Base-by-base conservation (phyloP, 1,140 invertebrate genomes). In the Drosophila mauritiana region DNA sequence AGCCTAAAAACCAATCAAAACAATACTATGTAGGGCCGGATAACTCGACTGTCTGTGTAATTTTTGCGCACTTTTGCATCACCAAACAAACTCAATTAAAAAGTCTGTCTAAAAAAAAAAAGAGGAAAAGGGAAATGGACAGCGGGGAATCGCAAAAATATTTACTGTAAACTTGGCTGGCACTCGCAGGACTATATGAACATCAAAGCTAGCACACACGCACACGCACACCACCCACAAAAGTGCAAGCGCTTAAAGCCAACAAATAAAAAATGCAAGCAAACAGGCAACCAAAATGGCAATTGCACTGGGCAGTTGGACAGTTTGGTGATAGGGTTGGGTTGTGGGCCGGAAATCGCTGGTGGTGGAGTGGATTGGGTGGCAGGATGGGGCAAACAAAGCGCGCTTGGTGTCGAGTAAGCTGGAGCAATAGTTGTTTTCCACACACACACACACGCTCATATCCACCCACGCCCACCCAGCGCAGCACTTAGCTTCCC, bases 11-110 rank as follows among this genome's bases (percentile, higher is more conserved):
- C 83, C 84, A 88, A 88, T 88, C 84, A 89, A 88, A 83, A 75
- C 83, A 88, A 82, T 88, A 62, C 84, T 67, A 51, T 61, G 69
- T 40, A 58, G 17, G 11, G 20, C 48, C 73, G 67, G 64, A 70
- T 70, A 70, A 70, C 72, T 75, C 40, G 62, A 53, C 58, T 77
- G 67, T 88, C 83, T 83, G 76, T 88, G 76, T 88, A 88, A 88
- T 88, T 88, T 88, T 80, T 80, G 83, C 85, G 83, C 83, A 88
- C 83, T 88, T 89, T 88, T 89, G 83, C 83, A 88, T 88, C 84
- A 80, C 83, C 83, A 89, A 88, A 89, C 83, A 88, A 88, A 88
- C 83, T 88, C 83, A 88, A 88, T 88, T 88, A 88, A 88, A 88
- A 88, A 89, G 83, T 88, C 84, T 76, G 80, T 89, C 79, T 58